A percentile compares a stretch with the other conserved stretches of the same genome.
Conservation (phyloP, 2,113 vertebrate genomes). For the Prunella fulvescens region DNA sequence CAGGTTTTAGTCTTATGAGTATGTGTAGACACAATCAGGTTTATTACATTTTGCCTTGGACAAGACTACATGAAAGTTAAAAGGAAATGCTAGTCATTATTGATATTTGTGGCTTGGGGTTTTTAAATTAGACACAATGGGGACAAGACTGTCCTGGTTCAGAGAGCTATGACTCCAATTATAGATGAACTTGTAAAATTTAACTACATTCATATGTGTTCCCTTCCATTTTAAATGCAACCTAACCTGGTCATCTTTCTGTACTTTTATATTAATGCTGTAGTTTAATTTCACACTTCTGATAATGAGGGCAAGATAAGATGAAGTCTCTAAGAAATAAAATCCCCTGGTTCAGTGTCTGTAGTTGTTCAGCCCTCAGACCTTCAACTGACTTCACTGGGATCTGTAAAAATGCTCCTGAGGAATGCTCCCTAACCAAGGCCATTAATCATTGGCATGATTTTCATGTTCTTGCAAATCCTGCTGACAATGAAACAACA, state of each 20-base stretch:
- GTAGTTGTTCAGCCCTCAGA: neutral
- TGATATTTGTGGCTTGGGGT: neutral
- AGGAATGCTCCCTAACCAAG: neutral
- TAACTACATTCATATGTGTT: neutral
- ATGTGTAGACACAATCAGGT: neutral
- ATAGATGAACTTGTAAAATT: neutral
- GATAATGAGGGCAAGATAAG: neutral
- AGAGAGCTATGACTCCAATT: neutral
- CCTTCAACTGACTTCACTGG: neutral
- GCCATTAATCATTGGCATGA: neutral
- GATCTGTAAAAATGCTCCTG: neutral
- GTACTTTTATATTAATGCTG: neutral
- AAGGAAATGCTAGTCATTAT: neutral
- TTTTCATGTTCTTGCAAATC: slow-evolving; percentile 13
- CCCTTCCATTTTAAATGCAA: neutral
- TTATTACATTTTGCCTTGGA: neutral
- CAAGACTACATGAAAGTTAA: neutral
- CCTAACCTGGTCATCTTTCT: neutral
- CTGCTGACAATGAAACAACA: slow-evolving; percentile 5
- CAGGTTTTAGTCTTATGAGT: neutral
- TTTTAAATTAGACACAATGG: neutral
- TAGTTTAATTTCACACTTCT: neutral
- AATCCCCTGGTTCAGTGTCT: neutral
- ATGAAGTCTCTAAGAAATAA: neutral
- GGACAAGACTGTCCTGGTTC: neutral